Conservation (phyloP, 2,797 vertebrate species). For the Esox lucius region DNA sequence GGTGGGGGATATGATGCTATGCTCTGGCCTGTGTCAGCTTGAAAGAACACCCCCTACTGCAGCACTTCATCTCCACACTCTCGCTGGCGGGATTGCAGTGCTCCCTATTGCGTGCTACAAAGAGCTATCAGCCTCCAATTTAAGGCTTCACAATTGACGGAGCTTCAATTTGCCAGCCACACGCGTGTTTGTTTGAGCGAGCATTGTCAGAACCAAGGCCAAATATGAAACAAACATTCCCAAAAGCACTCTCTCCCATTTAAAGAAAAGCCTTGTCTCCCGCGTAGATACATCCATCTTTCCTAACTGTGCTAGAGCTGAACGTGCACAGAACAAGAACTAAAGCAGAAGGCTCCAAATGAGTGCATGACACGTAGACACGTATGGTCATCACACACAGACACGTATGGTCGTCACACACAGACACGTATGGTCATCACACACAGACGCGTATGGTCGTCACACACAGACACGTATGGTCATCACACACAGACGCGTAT, state of each 20-base stretch:
- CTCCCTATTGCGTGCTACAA: neutral
- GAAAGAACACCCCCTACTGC: too few species aligned
- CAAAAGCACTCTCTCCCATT: too few species aligned
- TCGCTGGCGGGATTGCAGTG: too few species aligned
- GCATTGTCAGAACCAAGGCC: too few species aligned
- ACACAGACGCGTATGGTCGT: conserved; percentile 43
- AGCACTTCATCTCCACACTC: too few species aligned
- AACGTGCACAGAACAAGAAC: neutral
- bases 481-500: conserved; percentile 45
- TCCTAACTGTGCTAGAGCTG: neutral
- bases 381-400: too few species aligned
- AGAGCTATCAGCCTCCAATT: conserved; percentile 22
- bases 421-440: conserved; percentile 48
- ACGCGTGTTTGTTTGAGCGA: conserved; percentile 18
- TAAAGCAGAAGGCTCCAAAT: neutral
- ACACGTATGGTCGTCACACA: conserved; percentile 49
- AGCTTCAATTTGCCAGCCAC: conserved; percentile 33
- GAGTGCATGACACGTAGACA: neutral
- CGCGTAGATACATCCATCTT: too few species aligned
- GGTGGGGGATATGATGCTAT: too few species aligned
- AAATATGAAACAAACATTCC: too few species aligned
- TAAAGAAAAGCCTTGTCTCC: too few species aligned
- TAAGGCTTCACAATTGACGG: conserved; percentile 56
- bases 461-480: conserved; percentile 42
- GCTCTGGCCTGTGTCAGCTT: too few species aligned